Conservation (phyloP, 2,797 vertebrate genomes). For the Atherinosoma microstoma region DNA sequence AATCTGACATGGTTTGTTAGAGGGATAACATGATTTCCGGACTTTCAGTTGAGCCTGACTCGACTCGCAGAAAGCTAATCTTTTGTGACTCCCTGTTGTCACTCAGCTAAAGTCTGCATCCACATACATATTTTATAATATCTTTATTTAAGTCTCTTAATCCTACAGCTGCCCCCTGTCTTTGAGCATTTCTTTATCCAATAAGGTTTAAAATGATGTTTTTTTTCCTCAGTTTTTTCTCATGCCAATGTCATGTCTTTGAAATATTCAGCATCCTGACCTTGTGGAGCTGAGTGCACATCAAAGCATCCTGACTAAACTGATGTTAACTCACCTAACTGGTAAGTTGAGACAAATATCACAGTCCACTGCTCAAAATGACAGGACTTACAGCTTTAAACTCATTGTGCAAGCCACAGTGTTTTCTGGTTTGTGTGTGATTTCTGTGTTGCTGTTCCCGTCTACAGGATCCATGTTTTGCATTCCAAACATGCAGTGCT, state of each 20-base stretch:
- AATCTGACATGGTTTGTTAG: slow-evolving; percentile 58
- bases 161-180: neutral
- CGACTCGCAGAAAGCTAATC: slow-evolving; percentile 3
- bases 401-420: slow-evolving; percentile 7
- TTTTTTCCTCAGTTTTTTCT: slow-evolving; percentile 23
- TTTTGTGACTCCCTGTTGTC: slow-evolving; percentile 21
- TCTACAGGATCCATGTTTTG: slow-evolving; percentile 65
- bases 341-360: slow-evolving; percentile 17
- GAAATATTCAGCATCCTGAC: slow-evolving; percentile 51
- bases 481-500: slow-evolving; percentile 75
- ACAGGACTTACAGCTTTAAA: slow-evolving; percentile 1
- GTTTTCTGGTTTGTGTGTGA: slow-evolving; percentile 39
- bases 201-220: slow-evolving; percentile 30
- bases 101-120: neutral
- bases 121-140: neutral
- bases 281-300: slow-evolving; percentile 25
- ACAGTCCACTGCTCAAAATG: slow-evolving; percentile 17
- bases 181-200: slow-evolving; percentile 12
- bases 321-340: slow-evolving; percentile 1
- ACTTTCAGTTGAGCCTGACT: neutral
- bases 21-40: slow-evolving; percentile 33
- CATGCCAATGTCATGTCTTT: slow-evolving; percentile 65
- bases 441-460: slow-evolving; percentile 46
- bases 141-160: neutral
- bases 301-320: slow-evolving; percentile 38